These are phyloP conservation scores for Podotricha telesiphe DNA, from an alignment of 2,888 invertebrate species.

Conservation along the genomic window DNA sequence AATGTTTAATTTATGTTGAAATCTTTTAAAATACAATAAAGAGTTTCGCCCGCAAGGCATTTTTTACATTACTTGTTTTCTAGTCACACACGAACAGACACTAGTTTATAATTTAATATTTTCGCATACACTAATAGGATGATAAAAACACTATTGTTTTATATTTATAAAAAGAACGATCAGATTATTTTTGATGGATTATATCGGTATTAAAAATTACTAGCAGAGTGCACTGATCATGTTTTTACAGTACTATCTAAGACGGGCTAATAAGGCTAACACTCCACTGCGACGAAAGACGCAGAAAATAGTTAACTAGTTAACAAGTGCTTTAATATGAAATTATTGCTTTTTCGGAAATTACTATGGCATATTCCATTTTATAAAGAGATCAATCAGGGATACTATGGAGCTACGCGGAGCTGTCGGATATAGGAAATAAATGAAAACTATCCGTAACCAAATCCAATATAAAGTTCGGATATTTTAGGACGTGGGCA, in stretches of 20 bases:
- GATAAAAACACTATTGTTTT: slow-evolving; percentile 31
- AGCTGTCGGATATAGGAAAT: too few species aligned
- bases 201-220: slow-evolving; percentile 36
- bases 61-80: background rate
- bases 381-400: too few species aligned
- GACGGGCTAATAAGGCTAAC: slow-evolving; percentile 1
- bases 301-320: background rate
- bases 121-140: slow-evolving; percentile 28
- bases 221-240: slow-evolving; percentile 42
- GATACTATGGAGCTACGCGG: too few species aligned
- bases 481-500: too few species aligned
- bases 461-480: too few species aligned
- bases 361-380: too few species aligned
- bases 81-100: slow-evolving; percentile 13
- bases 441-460: too few species aligned
- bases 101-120: slow-evolving; percentile 9
- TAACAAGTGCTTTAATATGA: too few species aligned
- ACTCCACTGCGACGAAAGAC: background rate
- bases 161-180: slow-evolving; percentile 32
- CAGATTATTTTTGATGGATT: slow-evolving; percentile 39
- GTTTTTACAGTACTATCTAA: slow-evolving; percentile 45
- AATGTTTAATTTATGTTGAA: too few species aligned
- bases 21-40: background rate
- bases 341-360: too few species aligned
- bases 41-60: background rate